Conservation (phyloP, 1,140 invertebrate species). For the Cryptotermes secundus region DNA sequence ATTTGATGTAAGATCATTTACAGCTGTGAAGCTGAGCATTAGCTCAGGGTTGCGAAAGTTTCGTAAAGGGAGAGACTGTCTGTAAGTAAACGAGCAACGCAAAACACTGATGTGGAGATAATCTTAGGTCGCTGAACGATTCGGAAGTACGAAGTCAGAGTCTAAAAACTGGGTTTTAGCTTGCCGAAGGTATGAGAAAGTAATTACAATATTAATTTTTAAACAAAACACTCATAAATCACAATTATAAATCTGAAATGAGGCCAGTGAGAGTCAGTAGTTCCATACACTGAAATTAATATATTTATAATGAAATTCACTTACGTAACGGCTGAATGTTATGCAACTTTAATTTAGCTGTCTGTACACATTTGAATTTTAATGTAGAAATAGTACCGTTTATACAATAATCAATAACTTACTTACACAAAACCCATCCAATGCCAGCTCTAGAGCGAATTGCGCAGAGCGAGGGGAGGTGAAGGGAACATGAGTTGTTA, state of each 20-base stretch:
- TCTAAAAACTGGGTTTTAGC: too few species aligned
- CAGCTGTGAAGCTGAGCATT: too few species aligned
- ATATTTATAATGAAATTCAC: background rate
- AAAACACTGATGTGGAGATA: too few species aligned
- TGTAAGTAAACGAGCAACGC: too few species aligned
- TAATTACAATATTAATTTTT: background rate
- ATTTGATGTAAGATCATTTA: too few species aligned
- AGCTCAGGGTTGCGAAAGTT: too few species aligned
- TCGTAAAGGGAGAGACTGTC: too few species aligned
- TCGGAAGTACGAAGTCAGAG: too few species aligned
- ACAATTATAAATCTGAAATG: background rate
- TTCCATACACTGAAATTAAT: background rate
- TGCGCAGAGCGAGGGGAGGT: background rate
- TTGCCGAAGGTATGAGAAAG: background rate
- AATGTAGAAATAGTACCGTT: background rate
- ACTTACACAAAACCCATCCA: background rate
- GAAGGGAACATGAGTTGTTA: background rate
- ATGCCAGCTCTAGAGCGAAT: background rate
- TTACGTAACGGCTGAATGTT: background rate
- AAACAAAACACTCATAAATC: background rate
- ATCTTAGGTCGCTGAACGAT: too few species aligned
- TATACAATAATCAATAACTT: background rate
- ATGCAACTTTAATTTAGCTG: background rate
- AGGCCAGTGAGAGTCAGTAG: background rate
- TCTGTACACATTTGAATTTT: constrained; percentile 14